phyloP scores from a whole-genome alignment of 64 coral and sea anemone genomes.

The Platygyra sinensis region DNA sequence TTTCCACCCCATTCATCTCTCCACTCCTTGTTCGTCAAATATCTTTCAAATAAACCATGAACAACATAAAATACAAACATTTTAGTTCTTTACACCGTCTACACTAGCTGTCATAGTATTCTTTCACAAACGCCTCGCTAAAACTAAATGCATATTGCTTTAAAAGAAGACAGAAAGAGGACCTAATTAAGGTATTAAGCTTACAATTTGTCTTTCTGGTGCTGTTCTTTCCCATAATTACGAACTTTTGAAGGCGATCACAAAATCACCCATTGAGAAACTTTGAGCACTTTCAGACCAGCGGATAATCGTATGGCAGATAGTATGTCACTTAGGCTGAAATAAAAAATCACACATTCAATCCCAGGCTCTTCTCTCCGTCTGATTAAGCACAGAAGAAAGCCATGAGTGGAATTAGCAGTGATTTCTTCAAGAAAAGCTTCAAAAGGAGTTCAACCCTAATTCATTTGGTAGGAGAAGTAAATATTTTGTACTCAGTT shows the following conservation, averaged over 20 bases:
- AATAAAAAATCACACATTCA: background rate
- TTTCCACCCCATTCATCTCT: conserved; percentile 97
- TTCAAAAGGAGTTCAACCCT: conserved; percentile 72
- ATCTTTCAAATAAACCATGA: conserved; percentile 46
- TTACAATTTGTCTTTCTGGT: conserved; percentile 99
- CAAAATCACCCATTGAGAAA: background rate
- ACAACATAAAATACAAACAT: background rate
- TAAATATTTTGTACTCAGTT: background rate
- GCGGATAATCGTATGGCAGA: background rate
- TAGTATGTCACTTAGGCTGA: background rate
- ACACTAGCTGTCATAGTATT: background rate
- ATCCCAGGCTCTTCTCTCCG: background rate
- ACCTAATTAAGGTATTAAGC: background rate
- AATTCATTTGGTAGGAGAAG: conserved; percentile 73
- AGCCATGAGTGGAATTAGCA: conserved; percentile 53
- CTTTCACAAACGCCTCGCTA: no score
- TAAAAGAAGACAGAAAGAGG: background rate
- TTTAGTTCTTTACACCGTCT: background rate
- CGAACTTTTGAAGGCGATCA: background rate
- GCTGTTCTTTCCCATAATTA: conserved; percentile 97
- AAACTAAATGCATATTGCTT: background rate
- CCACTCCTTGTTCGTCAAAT: conserved; percentile 99
- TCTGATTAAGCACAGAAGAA: background rate
- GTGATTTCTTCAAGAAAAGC: conserved; percentile 76
- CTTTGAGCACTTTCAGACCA: background rate